phyloP scores from a whole-genome alignment of 2,113 vertebrate genomes.

The Sebastes schlegelii region DNA sequence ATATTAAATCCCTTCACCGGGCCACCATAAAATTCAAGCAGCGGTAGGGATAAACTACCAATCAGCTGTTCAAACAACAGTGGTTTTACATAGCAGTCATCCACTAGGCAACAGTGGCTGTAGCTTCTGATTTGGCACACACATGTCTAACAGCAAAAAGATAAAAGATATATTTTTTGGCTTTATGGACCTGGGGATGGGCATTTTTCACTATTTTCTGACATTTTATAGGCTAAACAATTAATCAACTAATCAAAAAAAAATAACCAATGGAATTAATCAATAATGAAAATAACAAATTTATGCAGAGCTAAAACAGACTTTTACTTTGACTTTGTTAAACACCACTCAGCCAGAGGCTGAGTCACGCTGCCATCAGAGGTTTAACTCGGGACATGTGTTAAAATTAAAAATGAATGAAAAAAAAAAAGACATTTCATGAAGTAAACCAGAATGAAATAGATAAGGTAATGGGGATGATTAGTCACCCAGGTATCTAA shows the following conservation, averaged over 20 bases:
- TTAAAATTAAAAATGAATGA: too few relatives aligned
- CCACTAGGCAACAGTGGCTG: constrained; percentile 5
- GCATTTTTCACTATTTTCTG: not conserved
- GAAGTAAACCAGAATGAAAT: not conserved
- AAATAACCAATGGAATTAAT: not conserved
- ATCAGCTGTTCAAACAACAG: constrained; percentile 39
- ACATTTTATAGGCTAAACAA: not conserved
- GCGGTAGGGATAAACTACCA: not conserved
- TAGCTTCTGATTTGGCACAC: constrained; percentile 12
- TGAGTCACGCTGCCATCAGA: not conserved
- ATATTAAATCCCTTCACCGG: constrained; percentile 48
- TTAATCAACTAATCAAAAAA: not conserved
- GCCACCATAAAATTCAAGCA: constrained; percentile 1
- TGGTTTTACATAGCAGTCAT: not conserved
- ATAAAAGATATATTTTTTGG: not conserved
- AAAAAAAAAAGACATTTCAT: not conserved
- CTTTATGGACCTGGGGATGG: not conserved
- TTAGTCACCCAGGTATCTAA: not conserved
- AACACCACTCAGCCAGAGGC: not conserved
- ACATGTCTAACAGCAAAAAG: not conserved
- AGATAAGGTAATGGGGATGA: not conserved
- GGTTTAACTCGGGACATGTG: not conserved
- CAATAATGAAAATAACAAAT: not conserved
- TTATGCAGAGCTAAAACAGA: not conserved
- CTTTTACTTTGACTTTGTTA: not conserved